Evolutionary conservation across 2,113 vertebrate genomes (phyloP), one percentile per base, ranked within the genome.

Genomic region (Hyaena hyaena): DNA sequence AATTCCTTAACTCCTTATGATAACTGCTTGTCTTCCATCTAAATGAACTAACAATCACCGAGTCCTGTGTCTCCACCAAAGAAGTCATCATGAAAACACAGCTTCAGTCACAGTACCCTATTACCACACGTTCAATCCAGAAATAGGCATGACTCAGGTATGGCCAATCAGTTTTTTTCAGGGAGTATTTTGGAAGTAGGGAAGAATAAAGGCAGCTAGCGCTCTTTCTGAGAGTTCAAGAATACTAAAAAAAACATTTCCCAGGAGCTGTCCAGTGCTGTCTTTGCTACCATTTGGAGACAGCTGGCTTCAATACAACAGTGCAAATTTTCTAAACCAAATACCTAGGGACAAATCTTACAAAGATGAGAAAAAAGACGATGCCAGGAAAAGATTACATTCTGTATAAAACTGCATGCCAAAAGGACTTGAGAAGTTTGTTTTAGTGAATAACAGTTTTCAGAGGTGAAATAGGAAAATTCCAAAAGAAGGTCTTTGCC

Each of bases 341-440:
- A 92, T 83, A 95, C 2, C 31, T 90, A 79, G 28, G 35, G 68
- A 84, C 48, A 95, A 68, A 74, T 80, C 65, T 90, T 48, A 95
- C 26, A 76, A 96, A 90, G 31, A 88, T 1, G 11, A 81, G 63
- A 50, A 90, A 26, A 90, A 90, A 84, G 17, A 48, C 1, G 4
- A 68, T 39, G 1, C 11, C 26, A 61, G 39, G 50, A 58, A 76
- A 76, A 53, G 5, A 53, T 53, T 90, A 58, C 5, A 50, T 48
- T 84, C 28, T 61, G 10, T 53, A 5, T 81, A n/a, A 3, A 58
- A 85, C 2, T 50, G 33, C 35, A 24, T 86, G 45, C 50, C 21
- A 92, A 81, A 81, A 66, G 16, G 58, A 69, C 24, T 66, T 69
- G 14, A 89, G 79, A 77, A 66, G 58, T 96, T 97, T 93, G 28